Percentiles rank a stretch among this genome's conserved stretches.
Evolutionary conservation across 2,888 invertebrate genomes (phyloP).

Genomic region (Hypena proboscidalis): DNA sequence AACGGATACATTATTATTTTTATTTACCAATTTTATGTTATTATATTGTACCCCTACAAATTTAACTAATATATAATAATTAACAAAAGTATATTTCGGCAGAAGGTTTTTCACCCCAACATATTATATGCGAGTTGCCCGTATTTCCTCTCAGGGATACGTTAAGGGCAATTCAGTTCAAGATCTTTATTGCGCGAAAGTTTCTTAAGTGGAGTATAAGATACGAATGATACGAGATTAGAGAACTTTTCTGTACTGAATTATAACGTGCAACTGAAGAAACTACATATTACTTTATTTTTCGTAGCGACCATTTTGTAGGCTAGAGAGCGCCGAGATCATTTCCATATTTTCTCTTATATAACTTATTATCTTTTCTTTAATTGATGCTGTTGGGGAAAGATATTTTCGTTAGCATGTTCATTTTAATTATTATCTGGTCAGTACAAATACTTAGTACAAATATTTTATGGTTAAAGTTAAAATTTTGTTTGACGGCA

Average conservation of each 20-base stretch:
- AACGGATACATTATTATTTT: too few species aligned
- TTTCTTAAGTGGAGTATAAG: slow-evolving; percentile 65
- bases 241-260: slow-evolving; percentile 55
- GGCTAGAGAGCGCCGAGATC: not conserved
- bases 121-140: too few species aligned
- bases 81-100: too few species aligned
- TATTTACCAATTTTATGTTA: too few species aligned
- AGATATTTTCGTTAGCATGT: slow-evolving; percentile 8
- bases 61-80: too few species aligned
- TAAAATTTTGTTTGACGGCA: too few species aligned
- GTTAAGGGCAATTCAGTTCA: slow-evolving; percentile 64
- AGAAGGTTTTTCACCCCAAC: too few species aligned
- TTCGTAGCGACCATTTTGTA: slow-evolving; percentile 5
- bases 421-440: slow-evolving; percentile 4
- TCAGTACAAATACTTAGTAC: not conserved
- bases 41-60: too few species aligned
- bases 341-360: slow-evolving; percentile 11
- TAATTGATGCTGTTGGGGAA: not conserved
- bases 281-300: slow-evolving; percentile 17
- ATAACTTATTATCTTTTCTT: slow-evolving; percentile 6
- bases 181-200: slow-evolving; percentile 72
- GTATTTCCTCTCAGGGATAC: slow-evolving; percentile 52
- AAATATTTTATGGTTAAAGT: not conserved
- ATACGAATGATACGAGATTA: slow-evolving; percentile 65
- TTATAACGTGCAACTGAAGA: slow-evolving; percentile 56